Conservation (phyloP, 2,797 vertebrate species). For the Hipposideros larvatus region DNA sequence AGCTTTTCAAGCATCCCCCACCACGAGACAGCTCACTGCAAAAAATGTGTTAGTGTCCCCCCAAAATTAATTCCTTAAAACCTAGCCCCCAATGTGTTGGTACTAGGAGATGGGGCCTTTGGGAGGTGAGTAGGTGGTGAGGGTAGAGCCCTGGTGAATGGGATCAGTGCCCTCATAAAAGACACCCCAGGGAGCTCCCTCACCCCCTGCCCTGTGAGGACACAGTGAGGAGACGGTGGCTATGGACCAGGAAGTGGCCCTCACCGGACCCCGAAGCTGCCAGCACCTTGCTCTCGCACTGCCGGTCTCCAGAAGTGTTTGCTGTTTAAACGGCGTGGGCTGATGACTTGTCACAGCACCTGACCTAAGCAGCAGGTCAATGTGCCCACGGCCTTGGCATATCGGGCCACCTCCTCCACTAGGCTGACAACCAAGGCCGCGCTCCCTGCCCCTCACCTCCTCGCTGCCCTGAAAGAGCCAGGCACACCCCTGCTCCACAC, state of each 20-base stretch:
- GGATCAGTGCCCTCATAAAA: neutral
- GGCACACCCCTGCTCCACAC: neutral
- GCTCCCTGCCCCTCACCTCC: neutral
- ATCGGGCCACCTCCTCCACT: neutral
- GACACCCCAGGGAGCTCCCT: neutral
- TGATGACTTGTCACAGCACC: accelerated
- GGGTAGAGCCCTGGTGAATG: neutral
- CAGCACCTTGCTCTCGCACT: neutral
- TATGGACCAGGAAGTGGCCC: neutral
- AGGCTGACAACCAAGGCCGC: accelerated
- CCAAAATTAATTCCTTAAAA: neutral
- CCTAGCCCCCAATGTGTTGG: neutral
- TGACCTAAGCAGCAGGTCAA: accelerated
- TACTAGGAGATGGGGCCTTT: neutral
- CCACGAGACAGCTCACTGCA: neutral
- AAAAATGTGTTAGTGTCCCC: neutral
- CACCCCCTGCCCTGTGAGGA: too few species aligned
- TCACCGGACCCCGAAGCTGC: neutral
- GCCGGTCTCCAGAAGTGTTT: accelerated
- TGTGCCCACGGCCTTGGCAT: accelerated
- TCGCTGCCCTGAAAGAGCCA: neutral
- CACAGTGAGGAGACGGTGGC: too few species aligned
- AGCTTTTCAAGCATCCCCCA: neutral
- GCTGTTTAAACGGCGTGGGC: accelerated
- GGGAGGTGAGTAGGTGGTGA: neutral